These are phyloP conservation scores for Rhabdomys dilectus DNA, from an alignment of 2,113 vertebrate genomes.

Conservation along the genomic window DNA sequence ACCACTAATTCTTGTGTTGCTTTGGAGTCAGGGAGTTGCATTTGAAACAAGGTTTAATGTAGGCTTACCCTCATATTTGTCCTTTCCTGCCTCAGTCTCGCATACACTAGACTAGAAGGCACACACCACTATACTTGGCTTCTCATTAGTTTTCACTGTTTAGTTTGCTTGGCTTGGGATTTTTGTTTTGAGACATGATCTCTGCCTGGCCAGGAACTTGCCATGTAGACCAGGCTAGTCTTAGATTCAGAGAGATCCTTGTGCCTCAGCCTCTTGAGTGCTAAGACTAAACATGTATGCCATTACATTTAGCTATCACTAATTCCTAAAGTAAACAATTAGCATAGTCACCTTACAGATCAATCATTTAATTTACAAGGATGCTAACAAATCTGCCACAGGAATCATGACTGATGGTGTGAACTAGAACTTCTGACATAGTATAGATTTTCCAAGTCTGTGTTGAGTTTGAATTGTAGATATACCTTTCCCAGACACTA, in stretches of 20 bases:
- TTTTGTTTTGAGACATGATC: background rate
- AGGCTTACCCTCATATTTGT: background rate
- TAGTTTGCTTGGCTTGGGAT: background rate
- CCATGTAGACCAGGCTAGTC: background rate
- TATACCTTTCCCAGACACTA: background rate
- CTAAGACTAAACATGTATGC: background rate
- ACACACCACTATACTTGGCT: background rate
- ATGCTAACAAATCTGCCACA: conserved; percentile 13
- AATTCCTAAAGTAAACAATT: conserved; percentile 32
- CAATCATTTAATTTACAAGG: background rate
- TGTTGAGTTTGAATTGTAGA: background rate
- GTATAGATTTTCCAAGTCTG: conserved; percentile 21
- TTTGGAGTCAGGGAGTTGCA: background rate
- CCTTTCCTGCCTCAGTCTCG: background rate
- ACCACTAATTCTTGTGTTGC: background rate
- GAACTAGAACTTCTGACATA: background rate
- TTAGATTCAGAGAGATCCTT: background rate
- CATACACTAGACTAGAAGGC: background rate
- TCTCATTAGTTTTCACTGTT: background rate
- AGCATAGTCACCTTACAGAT: background rate
- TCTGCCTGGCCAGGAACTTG: background rate
- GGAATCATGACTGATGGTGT: background rate
- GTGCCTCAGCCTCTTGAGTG: background rate
- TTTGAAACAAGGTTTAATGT: background rate
- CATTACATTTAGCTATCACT: background rate